Evolutionary conservation across 1,140 invertebrate species (phyloP).

Genomic region (Dryas iulia): DNA sequence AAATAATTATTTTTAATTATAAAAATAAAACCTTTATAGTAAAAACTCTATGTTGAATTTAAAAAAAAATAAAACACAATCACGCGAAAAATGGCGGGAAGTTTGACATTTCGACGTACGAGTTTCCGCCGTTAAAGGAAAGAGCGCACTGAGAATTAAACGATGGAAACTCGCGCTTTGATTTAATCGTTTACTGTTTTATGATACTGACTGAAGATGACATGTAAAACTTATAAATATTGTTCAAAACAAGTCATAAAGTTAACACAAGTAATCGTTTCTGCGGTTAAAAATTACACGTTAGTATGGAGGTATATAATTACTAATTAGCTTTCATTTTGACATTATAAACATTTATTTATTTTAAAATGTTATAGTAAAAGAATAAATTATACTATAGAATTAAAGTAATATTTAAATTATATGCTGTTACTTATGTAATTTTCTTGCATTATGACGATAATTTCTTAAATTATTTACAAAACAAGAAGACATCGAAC

Average conservation of each 20-base stretch:
- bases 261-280: not conserved
- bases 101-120: conserved; percentile 45
- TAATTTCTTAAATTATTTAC: too few species aligned
- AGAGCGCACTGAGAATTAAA: conserved; percentile 40
- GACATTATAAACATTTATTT: too few species aligned
- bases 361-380: too few species aligned
- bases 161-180: conserved; percentile 35
- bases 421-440: too few species aligned
- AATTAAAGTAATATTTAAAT: too few species aligned
- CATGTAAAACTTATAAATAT: not conserved
- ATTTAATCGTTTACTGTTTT: conserved; percentile 30
- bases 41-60: not conserved
- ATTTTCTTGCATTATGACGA: too few species aligned
- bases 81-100: conserved; percentile 22
- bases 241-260: too few species aligned
- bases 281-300: not conserved
- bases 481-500: too few species aligned
- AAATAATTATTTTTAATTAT: not conserved
- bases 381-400: too few species aligned
- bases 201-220: not conserved
- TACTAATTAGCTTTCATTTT: too few species aligned
- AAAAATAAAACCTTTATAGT: not conserved
- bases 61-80: not conserved
- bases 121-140: conserved; percentile 43
- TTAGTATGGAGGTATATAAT: not conserved